These are phyloP conservation scores for Ceratothoa steindachneri DNA, from an alignment of 2,888 invertebrate species.

Conservation along the genomic window DNA sequence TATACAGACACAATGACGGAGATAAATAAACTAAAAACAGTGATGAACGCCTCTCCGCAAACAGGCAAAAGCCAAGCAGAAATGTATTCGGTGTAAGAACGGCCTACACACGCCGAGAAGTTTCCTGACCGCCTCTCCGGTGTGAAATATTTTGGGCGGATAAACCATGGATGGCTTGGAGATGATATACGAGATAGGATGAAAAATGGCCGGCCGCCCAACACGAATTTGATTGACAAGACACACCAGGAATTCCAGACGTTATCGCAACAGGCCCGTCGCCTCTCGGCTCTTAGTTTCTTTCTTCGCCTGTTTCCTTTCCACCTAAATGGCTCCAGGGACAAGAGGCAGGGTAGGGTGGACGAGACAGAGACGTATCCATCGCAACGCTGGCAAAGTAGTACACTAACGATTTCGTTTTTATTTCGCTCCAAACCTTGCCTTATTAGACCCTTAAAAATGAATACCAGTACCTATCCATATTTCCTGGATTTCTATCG, in stretches of 20 bases:
- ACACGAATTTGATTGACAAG: constrained; percentile 7
- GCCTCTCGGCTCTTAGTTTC: not conserved
- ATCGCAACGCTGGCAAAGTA: too few species aligned
- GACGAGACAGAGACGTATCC: too few species aligned
- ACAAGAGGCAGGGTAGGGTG: too few species aligned
- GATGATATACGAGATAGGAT: constrained; percentile 1
- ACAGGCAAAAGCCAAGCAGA: not conserved
- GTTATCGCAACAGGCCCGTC: not conserved
- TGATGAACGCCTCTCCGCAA: not conserved
- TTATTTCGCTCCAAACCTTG: too few species aligned
- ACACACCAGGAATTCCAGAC: constrained; percentile 6
- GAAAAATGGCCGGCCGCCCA: constrained; percentile 10
- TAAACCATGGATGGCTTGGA: not conserved
- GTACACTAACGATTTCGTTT: too few species aligned
- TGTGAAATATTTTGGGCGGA: constrained; percentile 6
- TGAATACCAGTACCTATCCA: too few species aligned
- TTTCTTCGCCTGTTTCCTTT: not conserved
- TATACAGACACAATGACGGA: not conserved
- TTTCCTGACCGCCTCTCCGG: not conserved
- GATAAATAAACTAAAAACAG: not conserved
- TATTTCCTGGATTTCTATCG: too few species aligned
- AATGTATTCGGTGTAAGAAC: not conserved
- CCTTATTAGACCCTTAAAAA: too few species aligned
- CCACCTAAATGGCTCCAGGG: too few species aligned
- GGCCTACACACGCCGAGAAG: not conserved